Evolutionary conservation across 2,888 invertebrate species (phyloP), one percentile per base, ranked within the genome.

Genomic region (Plagodis pulveraria): DNA sequence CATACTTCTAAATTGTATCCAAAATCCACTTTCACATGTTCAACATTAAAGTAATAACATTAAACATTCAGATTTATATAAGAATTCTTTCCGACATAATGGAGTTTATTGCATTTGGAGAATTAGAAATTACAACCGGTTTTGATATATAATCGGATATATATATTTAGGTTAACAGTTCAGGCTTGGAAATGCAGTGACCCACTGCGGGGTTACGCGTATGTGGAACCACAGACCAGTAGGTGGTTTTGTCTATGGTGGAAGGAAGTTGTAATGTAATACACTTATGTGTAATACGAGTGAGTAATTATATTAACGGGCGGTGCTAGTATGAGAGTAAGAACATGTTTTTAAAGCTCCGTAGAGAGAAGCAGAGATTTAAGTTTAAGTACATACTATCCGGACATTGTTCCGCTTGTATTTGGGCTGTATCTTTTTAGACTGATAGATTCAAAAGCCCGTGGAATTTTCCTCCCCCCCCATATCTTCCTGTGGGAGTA

Each of bases 61-160:
- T 40, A 40, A 49, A 9, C 41, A 41, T 41, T 42, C 7, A 11
- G 6, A 12, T 12, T 2, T 42, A 42, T 42, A 9, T 12, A 32
- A 43, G 51, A 41, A 57, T 50, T 57, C 43, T 45, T 36, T 44
- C 10, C 22, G 9, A 8, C 8, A 44, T 9, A 44, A 9, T 34
- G 42, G 6, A 7, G 6, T 12, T 55, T 35, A 44, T 40, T 56
- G 56, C 56, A 50, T 12, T 56, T 56, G 6, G 41, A 40, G 56
- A 56, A 45, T 40, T 56, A 56, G 50, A 50, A 56, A 56, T 50
- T 50, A 32, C 22, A 46, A 56, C 50, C 56, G 50, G 56, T 50
- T 50, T 50, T 8, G 33, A 41, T 34, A 35, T 34, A n/a, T n/a
- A n/a, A n/a, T n/a, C n/a, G n/a, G n/a, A n/a, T n/a, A n/a, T n/a